These are phyloP conservation scores for Phymanthus crucifer DNA, from an alignment of 92 coral and sea anemone species.

Conservation along the genomic window DNA sequence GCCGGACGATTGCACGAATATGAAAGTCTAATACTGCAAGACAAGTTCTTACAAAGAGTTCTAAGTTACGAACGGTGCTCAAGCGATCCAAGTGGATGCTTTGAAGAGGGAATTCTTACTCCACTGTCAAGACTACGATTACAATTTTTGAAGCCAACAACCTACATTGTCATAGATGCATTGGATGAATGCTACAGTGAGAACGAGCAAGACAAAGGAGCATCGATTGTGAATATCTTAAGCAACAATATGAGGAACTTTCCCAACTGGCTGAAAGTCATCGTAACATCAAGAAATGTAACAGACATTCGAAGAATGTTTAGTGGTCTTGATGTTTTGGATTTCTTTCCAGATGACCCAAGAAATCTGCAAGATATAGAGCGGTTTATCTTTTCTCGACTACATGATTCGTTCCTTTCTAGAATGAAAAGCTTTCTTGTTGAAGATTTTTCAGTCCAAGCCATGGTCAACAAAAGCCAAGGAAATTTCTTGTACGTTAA, in stretches of 20 bases:
- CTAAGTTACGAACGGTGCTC: conserved; percentile 57
- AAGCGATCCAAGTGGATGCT: conserved; percentile 69
- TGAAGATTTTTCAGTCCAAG: conserved; percentile 11
- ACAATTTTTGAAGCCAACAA: conserved; percentile 47
- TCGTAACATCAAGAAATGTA: conserved; percentile 70
- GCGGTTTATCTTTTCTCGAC: conserved; percentile 23
- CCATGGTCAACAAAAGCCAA: conserved; percentile 60
- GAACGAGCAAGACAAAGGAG: conserved; percentile 23
- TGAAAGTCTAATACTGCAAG: conserved; percentile 32
- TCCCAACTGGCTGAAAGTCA: conserved; percentile 80
- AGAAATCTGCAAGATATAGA: conserved; percentile 67
- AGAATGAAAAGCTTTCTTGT: not conserved
- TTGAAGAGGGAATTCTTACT: conserved; percentile 64
- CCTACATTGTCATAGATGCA: conserved; percentile 69
- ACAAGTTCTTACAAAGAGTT: conserved; percentile 41
- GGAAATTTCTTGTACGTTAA: conserved; percentile 75
- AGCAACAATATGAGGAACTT: conserved; percentile 44
- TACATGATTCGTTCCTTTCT: not conserved
- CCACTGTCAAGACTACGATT: conserved; percentile 59
- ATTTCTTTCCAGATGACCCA: conserved; percentile 48
- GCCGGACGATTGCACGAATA: conserved; percentile 56
- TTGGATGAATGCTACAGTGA: conserved; percentile 71
- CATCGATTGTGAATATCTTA: conserved; percentile 51
- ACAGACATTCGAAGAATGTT: conserved; percentile 24
- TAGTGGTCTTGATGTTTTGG: conserved; percentile 29